Conservation (phyloP, 2,113 vertebrate species). For the Notothenia rossii region DNA sequence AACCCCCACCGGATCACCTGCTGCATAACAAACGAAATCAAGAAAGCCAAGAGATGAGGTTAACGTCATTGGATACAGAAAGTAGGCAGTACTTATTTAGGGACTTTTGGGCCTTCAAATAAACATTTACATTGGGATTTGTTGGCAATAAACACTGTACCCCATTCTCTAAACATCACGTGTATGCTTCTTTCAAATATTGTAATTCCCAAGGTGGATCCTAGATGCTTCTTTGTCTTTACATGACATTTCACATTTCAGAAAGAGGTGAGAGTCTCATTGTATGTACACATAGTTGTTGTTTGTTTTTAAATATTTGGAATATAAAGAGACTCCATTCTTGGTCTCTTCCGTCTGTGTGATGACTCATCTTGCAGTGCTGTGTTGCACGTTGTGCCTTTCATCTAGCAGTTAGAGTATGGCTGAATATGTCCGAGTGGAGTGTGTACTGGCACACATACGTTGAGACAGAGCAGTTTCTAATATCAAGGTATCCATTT, state of each 20-base stretch:
- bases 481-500: constrained; percentile 39
- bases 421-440: constrained; percentile 13
- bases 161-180: neutral
- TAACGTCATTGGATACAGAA: neutral
- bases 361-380: neutral
- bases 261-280: neutral
- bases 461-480: constrained; percentile 43
- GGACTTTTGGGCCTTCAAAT: too few relatives aligned
- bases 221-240: neutral
- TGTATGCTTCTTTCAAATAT: neutral
- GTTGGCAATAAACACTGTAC: neutral
- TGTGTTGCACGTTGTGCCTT: neutral
- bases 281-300: neutral
- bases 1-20: neutral
- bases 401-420: constrained; percentile 21
- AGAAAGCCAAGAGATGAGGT: neutral
- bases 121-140: neutral
- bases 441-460: constrained; percentile 34
- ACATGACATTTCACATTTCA: constrained; percentile 15
- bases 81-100: neutral
- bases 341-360: neutral
- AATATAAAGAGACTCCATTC: neutral
- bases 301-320: neutral
- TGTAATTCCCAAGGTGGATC: neutral
- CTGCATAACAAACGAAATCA: neutral